A percentile compares a stretch with the other conserved stretches of the same genome.
Evolutionary conservation across 2,113 vertebrate genomes (phyloP).

Genomic region (Isurus oxyrinchus): DNA sequence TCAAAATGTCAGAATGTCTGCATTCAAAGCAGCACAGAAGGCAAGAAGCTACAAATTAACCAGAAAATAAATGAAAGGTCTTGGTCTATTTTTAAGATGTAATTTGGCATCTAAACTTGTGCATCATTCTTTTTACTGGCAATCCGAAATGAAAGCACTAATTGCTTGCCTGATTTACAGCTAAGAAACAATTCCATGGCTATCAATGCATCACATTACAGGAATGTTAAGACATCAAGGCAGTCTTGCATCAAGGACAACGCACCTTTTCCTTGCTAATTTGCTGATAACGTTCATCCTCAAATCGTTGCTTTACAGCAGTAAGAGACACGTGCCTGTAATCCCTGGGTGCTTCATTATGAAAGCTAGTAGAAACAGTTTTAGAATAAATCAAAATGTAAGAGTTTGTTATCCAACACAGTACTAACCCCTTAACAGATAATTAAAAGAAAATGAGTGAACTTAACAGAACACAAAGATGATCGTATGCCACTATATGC

Average conservation of each 20-base stretch:
- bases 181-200: neutral
- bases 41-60: neutral
- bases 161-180: neutral
- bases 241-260: neutral
- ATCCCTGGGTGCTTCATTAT: constrained; percentile 81
- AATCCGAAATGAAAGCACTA: neutral
- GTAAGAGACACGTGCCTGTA: constrained; percentile 84
- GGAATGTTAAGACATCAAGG: neutral
- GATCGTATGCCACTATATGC: neutral
- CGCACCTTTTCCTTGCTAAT: constrained; percentile 80
- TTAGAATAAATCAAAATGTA: constrained; percentile 29
- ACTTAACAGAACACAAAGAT: neutral
- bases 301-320: constrained; percentile 88
- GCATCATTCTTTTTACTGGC: neutral
- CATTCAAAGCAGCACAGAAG: neutral
- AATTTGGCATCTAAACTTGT: neutral
- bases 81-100: neutral
- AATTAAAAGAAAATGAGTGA: neutral
- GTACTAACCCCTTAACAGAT: neutral
- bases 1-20: neutral
- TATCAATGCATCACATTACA: neutral
- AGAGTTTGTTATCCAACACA: neutral
- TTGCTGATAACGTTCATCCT: constrained; percentile 75
- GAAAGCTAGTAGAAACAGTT: constrained; percentile 64
- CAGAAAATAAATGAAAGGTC: neutral